Evolutionary conservation across 2,888 invertebrate species (phyloP).

Genomic region (Athalia circularis): DNA sequence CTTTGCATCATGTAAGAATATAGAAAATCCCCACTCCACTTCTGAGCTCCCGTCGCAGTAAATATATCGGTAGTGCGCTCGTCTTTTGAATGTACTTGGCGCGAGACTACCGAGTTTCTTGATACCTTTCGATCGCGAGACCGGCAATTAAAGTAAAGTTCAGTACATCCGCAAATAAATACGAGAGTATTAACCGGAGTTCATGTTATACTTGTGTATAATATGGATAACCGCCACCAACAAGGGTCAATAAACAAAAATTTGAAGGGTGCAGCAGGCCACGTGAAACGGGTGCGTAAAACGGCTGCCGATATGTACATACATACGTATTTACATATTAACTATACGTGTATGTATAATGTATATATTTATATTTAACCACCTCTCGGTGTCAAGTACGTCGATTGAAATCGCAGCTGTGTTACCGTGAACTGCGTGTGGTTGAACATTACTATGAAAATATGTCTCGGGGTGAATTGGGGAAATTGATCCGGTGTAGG

Average conservation of each 20-base stretch:
- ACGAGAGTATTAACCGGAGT: background rate
- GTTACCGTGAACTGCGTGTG: background rate
- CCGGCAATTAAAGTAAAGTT: constrained; percentile 12
- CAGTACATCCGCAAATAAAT: constrained; percentile 1
- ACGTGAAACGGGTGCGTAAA: constrained; percentile 26
- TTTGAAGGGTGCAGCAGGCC: constrained; percentile 8
- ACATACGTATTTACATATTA: background rate
- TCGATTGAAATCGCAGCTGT: background rate
- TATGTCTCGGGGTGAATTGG: background rate
- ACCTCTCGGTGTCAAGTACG: constrained; percentile 8
- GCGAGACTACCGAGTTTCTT: too few species aligned
- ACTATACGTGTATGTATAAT: background rate
- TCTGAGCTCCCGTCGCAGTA: too few species aligned
- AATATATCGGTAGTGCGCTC: too few species aligned
- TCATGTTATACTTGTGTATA: background rate
- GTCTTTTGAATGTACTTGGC: too few species aligned
- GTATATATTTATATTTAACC: background rate
- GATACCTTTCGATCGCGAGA: constrained; percentile 36
- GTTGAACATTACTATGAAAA: background rate
- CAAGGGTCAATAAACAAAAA: constrained; percentile 1
- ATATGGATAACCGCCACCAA: background rate
- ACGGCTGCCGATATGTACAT: background rate
- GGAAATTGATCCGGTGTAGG: background rate
- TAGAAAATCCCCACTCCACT: too few species aligned
- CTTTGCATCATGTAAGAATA: too few species aligned